Evolutionary conservation across 2,888 invertebrate genomes (phyloP).

Genomic region (Chirona hameri): DNA sequence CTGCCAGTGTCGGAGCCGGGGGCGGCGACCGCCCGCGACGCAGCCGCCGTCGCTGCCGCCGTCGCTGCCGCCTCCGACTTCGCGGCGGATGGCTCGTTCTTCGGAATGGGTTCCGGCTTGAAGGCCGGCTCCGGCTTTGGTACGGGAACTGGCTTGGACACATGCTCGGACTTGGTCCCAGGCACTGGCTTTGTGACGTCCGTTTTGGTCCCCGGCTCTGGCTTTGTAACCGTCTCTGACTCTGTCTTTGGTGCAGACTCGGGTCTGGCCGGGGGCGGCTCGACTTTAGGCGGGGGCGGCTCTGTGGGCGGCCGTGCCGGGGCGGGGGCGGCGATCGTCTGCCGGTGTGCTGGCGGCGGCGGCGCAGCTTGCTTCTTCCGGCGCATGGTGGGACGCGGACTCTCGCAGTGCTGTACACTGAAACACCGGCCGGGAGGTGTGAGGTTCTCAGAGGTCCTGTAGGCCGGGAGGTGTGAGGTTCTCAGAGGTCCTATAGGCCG

Average conservation of each 20-base stretch:
- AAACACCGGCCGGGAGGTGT: not conserved
- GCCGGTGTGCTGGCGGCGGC: not conserved
- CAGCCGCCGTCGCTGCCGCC: not conserved
- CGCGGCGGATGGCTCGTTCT: not conserved
- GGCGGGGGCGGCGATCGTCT: not conserved
- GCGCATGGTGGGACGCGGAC: not conserved
- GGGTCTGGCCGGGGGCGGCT: too few relatives aligned
- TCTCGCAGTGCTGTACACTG: not conserved
- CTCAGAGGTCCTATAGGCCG: too few relatives aligned
- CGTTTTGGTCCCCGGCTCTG: too few relatives aligned
- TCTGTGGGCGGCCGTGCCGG: not conserved
- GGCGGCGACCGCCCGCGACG: not conserved
- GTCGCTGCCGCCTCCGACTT: not conserved
- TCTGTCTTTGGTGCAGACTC: too few relatives aligned
- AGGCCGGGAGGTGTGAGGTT: too few relatives aligned
- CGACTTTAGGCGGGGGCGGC: too few relatives aligned
- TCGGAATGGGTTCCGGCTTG: not conserved
- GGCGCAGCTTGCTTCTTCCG: conserved; percentile 6
- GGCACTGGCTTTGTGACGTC: too few relatives aligned
- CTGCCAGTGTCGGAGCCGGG: not conserved
- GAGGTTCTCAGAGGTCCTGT: too few relatives aligned
- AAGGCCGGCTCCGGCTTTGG: not conserved
- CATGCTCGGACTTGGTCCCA: too few relatives aligned
- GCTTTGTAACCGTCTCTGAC: too few relatives aligned
- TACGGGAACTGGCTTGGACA: too few relatives aligned